Conservation (phyloP, 37 sponge, comb jelly and placozoan species). For the Oscarella lobularis region DNA sequence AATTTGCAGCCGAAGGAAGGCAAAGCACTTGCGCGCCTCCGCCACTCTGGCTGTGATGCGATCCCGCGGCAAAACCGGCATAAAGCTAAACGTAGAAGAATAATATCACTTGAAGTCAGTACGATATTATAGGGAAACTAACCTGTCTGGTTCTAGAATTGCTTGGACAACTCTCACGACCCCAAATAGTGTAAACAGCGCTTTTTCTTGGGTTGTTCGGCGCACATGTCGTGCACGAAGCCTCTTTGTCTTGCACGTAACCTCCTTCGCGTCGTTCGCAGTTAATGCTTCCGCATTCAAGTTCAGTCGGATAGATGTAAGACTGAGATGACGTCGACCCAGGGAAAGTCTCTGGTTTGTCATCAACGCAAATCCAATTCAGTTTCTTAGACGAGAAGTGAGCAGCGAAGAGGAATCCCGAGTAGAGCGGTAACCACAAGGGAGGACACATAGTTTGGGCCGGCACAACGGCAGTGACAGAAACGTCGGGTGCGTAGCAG, state of each 20-base stretch:
- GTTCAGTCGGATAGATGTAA: background rate
- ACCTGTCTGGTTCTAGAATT: background rate
- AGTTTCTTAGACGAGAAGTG: background rate
- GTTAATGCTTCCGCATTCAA: background rate
- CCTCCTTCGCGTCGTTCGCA: background rate
- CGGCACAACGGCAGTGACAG: background rate
- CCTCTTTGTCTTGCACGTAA: background rate
- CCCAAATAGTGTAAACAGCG: background rate
- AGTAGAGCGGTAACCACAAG: background rate
- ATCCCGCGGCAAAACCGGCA: background rate
- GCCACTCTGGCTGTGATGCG: background rate
- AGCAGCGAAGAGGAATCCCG: background rate
- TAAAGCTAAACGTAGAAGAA: background rate
- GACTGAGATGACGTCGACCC: background rate
- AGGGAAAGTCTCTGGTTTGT: background rate
- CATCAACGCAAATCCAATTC: background rate
- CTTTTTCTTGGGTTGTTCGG: background rate
- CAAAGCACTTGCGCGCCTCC: background rate
- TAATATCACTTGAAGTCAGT: background rate
- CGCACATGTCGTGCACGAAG: background rate
- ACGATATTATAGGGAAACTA: background rate
- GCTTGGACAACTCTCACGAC: background rate
- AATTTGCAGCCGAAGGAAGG: background rate
- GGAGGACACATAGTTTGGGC: background rate
- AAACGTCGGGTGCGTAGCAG: background rate